Evolutionary conservation across 2,888 invertebrate species (phyloP), one percentile per base, ranked within the genome.

Genomic region (Thymelicus sylvestris): DNA sequence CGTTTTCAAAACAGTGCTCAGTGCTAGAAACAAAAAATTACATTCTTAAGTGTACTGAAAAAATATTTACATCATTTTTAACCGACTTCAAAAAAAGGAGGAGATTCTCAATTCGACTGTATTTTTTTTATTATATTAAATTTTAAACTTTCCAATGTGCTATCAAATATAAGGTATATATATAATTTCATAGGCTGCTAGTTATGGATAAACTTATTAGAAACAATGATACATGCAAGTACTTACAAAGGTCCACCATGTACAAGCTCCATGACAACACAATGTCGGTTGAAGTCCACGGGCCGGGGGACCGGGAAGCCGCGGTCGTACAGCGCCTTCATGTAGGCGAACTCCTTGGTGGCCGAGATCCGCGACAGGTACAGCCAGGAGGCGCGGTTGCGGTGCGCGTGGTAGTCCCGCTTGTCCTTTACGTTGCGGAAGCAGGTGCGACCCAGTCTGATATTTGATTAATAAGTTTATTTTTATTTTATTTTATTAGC

Each of bases 341-440:
- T 98, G 86, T 98, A 99, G 0, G 99, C 98, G 93, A 97, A 99
- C 92, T 99, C 99, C 92, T 99, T 98, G 1, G 98, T 97, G 0
- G 99, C 99, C 0, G 99, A 99, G 78, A 99, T 96, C 72, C 99
- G 95, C 0, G 99, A 98, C 66, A 99, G 91, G 88, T 99, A 99
- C 0, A 99, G 92, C 99, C 99, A 99, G 0, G 98, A 98, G 10
- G 96, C 97, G 67, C 96, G 96, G 83, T 97, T 96, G 68, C 99
- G 95, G 79, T 98, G 97, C 71, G 97, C 97, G 86, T 99, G 98
- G 89, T 99, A 99, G 90, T 99, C 99, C 7, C 99, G 95, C 89
- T 99, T 99, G 80, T 97, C 97, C 85, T 98, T 98, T 19, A 99
- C 94, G 83, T 98, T 99, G 7, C 99, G 95, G 85, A 99, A 99